A percentile compares a stretch with the other conserved stretches of the same genome.
Evolutionary conservation across 2,888 invertebrate genomes (phyloP).

Genomic region (Gibbula magus): DNA sequence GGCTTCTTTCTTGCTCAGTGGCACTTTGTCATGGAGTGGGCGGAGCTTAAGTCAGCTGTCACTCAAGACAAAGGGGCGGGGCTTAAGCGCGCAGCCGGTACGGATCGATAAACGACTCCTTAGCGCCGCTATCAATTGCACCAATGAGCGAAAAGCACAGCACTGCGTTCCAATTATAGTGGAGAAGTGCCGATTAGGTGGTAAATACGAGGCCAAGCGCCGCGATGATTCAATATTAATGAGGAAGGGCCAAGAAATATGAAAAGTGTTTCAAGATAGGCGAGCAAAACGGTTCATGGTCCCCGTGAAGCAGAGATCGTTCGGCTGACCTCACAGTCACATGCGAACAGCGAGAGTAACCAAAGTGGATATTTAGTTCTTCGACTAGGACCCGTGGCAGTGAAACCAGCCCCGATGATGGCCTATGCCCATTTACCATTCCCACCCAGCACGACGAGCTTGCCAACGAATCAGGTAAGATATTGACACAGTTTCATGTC

Average conservation of each 20-base stretch:
- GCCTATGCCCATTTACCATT: slow-evolving; percentile 14
- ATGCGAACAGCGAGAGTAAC: too few species aligned
- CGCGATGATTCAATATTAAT: slow-evolving; percentile 21
- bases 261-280: slow-evolving; percentile 1
- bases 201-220: neutral
- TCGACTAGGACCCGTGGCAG: too few species aligned
- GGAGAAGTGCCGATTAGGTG: neutral
- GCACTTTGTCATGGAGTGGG: slow-evolving; percentile 1
- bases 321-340: neutral
- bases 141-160: slow-evolving; percentile 19
- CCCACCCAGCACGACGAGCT: neutral
- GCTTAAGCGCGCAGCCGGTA: neutral
- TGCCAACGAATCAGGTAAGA: slow-evolving; percentile 14
- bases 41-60: neutral
- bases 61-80: slow-evolving; percentile 1
- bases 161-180: neutral
- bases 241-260: slow-evolving; percentile 10
- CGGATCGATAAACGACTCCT: slow-evolving; percentile 21
- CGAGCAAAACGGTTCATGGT: neutral
- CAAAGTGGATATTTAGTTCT: too few species aligned
- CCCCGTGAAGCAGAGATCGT: neutral
- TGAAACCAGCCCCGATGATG: neutral
- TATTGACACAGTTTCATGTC: neutral
- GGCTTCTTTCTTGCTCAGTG: neutral
- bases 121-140: slow-evolving; percentile 11